Evolutionary conservation across 2,113 vertebrate species (phyloP), one percentile per base, ranked within the genome.

Genomic region (Arothron firmamentum): DNA sequence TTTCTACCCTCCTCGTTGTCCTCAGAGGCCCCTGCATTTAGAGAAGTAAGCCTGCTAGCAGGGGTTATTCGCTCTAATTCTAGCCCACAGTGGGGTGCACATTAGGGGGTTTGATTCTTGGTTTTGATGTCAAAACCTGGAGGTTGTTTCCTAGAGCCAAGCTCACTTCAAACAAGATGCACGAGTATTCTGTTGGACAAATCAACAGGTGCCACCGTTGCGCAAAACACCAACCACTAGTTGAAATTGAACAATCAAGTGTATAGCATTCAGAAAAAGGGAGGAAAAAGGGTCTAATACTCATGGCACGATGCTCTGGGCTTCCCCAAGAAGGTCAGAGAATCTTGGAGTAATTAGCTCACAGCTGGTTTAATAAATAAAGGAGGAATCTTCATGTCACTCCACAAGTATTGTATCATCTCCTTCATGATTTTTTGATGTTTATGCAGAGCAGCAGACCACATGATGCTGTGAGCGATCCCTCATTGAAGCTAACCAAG

Each of bases 41-140:
- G 82, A 82, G 80, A 59, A 81, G 81, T 89, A 87, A 89, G 84
- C 88, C 83, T 88, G 83, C 85, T 77, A 7, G 87, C 74, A 59
- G 87, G 87, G 83, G 84, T 88, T 80, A 80, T 80, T 80, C 75
- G 70, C 45, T 31, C 78, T 89, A 87, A 89, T 87, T 88, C 86
- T 79, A 77, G 65, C 78, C 80, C 86, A 53, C 87, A 85, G 88
- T 77, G 61, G 88, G 86, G 86, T 80, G 80, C 84, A 86, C 86
- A 86, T 87, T 86, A 89, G 70, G 83, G 83, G 86, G 84, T 61
- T 80, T 82, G 83, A 87, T 86, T 83, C 84, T 63, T 6, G 81
- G 77, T 72, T 88, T 88, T 88, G 86, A 89, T 85, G 86, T 88
- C 59, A 78, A 83, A 88, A 87, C 79, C 84, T 83, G 75, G 77